phyloP scores from a whole-genome alignment of 2,113 vertebrate genomes.

The Progne subis region DNA sequence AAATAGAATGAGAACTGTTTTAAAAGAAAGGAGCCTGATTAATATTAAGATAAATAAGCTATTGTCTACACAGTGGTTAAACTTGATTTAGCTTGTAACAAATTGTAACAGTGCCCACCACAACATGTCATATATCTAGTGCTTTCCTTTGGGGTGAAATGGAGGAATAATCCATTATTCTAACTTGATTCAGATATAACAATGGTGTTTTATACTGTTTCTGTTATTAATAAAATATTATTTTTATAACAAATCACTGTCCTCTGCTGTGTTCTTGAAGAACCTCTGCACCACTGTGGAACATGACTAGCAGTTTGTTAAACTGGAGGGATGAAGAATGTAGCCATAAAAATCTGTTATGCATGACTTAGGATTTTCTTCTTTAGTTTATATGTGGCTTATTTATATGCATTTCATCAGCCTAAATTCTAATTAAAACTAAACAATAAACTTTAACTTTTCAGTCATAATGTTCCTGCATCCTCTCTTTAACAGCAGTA shows the following conservation, averaged over 20 bases:
- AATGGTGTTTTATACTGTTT: neutral
- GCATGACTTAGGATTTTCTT: neutral
- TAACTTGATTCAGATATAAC: constrained; percentile 12
- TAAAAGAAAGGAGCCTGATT: neutral
- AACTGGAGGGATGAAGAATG: neutral
- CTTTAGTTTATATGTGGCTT: neutral
- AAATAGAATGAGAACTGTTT: constrained; percentile 11
- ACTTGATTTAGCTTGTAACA: constrained; percentile 31
- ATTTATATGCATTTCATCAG: neutral
- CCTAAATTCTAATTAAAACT: neutral
- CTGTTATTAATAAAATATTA: neutral
- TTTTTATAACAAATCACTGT: neutral
- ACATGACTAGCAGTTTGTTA: neutral
- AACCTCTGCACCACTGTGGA: neutral
- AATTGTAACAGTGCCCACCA: neutral
- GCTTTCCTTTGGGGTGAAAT: neutral
- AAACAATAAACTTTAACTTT: neutral
- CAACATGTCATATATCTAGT: neutral
- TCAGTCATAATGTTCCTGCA: neutral
- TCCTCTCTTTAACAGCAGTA: neutral
- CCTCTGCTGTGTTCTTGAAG: neutral
- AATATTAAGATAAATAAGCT: neutral
- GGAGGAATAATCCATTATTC: neutral
- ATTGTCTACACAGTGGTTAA: constrained; percentile 7
- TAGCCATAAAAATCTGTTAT: neutral